Percentiles rank a stretch among this genome's conserved stretches.
These are phyloP conservation scores for Mormyrus proboscirostris DNA, from an alignment of 2,797 vertebrate species.

Conservation along the genomic window DNA sequence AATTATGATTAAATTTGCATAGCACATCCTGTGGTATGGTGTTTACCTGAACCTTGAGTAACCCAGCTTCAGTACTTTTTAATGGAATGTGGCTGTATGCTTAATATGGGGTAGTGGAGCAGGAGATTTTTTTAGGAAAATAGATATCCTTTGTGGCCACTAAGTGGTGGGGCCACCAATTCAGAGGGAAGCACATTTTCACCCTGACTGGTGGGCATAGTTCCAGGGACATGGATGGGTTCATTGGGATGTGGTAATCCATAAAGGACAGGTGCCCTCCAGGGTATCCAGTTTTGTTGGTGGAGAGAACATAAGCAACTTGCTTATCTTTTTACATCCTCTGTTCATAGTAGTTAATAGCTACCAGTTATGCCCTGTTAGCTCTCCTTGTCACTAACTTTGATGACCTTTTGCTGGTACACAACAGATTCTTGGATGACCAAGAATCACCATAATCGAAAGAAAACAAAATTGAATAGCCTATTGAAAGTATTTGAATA, in stretches of 20 bases:
- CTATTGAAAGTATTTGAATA: neutral
- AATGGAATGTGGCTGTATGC: neutral
- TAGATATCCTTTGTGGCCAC: neutral
- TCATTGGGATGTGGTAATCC: neutral
- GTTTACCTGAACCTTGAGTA: neutral
- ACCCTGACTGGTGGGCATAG: neutral
- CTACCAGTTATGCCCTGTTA: neutral
- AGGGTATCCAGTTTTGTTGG: neutral
- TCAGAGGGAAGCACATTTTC: neutral
- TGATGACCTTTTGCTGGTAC: neutral
- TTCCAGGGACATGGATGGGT: neutral
- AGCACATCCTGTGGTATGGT: neutral
- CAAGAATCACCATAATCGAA: neutral
- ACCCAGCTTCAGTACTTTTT: neutral
- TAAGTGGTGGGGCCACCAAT: neutral
- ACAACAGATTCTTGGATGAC: neutral
- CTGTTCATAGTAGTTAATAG: neutral
- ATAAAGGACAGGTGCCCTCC: neutral
- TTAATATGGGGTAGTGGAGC: neutral
- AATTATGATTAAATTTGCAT: neutral
- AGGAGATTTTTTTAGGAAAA: neutral
- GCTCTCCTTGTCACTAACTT: neutral
- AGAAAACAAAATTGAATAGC: neutral
- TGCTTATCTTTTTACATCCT: neutral
- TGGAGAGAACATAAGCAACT: neutral